Evolutionary conservation across 92 coral and sea anemone genomes (phyloP), one percentile per base, ranked within the genome.

Genomic region (Bergia sp.): DNA sequence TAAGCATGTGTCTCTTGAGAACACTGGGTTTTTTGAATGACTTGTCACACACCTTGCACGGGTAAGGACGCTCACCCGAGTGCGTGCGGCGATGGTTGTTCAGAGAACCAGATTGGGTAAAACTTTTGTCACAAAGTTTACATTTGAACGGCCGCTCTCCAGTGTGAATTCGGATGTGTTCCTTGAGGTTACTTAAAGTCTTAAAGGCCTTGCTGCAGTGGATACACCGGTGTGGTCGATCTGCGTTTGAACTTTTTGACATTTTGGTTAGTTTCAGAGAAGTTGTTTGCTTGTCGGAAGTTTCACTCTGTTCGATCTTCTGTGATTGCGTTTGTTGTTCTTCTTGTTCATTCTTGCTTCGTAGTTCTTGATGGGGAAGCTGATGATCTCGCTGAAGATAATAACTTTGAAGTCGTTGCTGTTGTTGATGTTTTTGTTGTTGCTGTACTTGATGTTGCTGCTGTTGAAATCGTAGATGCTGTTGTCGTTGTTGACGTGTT

Each of bases 21-120:
- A 43, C 9, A 43, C 86, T 72, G 21, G 86, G 73, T 13, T 72
- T 67, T 11, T 41, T 82, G 57, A 82, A 82, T 0, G 77, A 67
- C 49, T 82, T 65, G 76, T 71, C 73, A 10, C 86, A 82, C n/a
- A 65, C 57, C 44, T 67, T 82, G 42, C 86, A 82, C 23, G 37
- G 57, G 15, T 64, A 67, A 11, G 76, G 73, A 0, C 77, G 77
- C 65, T 43, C 76, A 47, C 40, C 86, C 36, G 77, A 21, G 77
- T 82, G 58, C 2, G 37, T 43, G 20, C 37, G 55, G 15, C 69
- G 44, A 80, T 53, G 66, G 9, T 37, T 55, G 47, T 80, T 55
- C 64, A 29, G 85, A 23, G 85, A 37, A 55, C 42, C 43, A 23
- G 72, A 80, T 47, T 80, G 84, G 84, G 84, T 47, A 5, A 73